Percentiles rank a stretch among this genome's conserved stretches.
Evolutionary conservation across 2,113 vertebrate genomes (phyloP).

Genomic region (Mystacornis crossleyi): DNA sequence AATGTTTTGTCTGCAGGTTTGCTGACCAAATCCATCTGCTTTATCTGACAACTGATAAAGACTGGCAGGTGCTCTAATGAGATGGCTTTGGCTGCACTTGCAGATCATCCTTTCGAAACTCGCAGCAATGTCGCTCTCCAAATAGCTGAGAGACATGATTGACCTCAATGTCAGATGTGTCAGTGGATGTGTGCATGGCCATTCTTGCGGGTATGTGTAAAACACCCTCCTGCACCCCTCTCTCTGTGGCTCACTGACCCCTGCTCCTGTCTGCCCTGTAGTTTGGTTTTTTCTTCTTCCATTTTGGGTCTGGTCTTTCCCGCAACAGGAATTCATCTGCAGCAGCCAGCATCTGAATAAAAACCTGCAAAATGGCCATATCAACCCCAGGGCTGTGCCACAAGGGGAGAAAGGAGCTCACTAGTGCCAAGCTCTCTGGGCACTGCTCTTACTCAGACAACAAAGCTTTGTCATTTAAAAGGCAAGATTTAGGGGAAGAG

Average conservation of each 20-base stretch:
- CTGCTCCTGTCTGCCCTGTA: neutral
- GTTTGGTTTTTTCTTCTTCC: neutral
- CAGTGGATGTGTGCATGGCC: constrained; percentile 12
- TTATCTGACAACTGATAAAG: constrained; percentile 68
- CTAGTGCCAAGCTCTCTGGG: neutral
- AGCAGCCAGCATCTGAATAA: neutral
- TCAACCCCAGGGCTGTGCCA: neutral
- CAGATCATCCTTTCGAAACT: constrained; percentile 47
- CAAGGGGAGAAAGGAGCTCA: neutral
- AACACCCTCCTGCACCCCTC: neutral
- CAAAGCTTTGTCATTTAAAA: neutral
- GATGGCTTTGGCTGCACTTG: constrained; percentile 32
- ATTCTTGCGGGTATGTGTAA: neutral
- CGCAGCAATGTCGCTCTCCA: neutral
- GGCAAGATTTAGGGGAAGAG: neutral
- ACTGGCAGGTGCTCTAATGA: constrained; percentile 66
- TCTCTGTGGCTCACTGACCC: neutral
- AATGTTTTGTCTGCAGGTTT: constrained; percentile 61
- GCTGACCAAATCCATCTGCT: constrained; percentile 55
- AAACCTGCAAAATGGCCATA: neutral
- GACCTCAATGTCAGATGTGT: constrained; percentile 55
- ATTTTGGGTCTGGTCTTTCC: neutral
- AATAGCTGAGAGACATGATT: constrained; percentile 53
- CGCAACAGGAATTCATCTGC: accelerated
- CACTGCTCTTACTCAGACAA: neutral